A percentile compares a stretch with the other conserved stretches of the same genome.
Conservation (phyloP, 2,113 vertebrate genomes). For the Pholis gunnellus region DNA sequence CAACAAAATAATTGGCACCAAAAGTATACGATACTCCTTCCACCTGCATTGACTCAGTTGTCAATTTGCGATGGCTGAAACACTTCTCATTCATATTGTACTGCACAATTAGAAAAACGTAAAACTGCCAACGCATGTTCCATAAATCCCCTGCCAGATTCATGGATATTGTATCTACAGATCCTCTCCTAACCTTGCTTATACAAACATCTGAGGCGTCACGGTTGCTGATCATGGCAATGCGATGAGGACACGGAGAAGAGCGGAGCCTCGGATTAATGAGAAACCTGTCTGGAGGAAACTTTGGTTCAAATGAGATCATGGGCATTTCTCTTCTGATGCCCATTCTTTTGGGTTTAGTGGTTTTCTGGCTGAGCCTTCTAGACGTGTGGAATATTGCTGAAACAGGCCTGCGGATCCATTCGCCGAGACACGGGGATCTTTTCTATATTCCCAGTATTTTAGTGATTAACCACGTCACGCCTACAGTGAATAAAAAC, state of each 20-base stretch:
- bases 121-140: conserved; percentile 46
- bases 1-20: conserved; percentile 1
- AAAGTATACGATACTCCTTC: conserved; percentile 7
- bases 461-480: conserved; percentile 41
- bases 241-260: conserved; percentile 71
- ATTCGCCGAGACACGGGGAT: conserved; percentile 38
- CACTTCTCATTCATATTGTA: neutral
- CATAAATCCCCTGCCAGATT: conserved; percentile 65
- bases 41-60: conserved; percentile 15
- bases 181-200: conserved; percentile 64
- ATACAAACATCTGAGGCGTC: conserved; percentile 69
- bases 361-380: conserved; percentile 69
- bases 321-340: conserved; percentile 79
- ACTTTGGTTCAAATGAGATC: conserved; percentile 82
- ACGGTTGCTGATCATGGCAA: conserved; percentile 77
- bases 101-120: conserved; percentile 30
- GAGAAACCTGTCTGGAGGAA: conserved; percentile 79
- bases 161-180: conserved; percentile 50
- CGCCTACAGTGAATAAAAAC: conserved; percentile 7
- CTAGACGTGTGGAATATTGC: conserved; percentile 55
- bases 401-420: conserved; percentile 47
- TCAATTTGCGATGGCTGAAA: neutral
- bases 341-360: conserved; percentile 76
- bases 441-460: conserved; percentile 27
- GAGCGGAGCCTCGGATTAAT: conserved; percentile 68